Base-by-base conservation (phyloP, 2,797 vertebrate genomes). In the Eulemur albifrons region DNA sequence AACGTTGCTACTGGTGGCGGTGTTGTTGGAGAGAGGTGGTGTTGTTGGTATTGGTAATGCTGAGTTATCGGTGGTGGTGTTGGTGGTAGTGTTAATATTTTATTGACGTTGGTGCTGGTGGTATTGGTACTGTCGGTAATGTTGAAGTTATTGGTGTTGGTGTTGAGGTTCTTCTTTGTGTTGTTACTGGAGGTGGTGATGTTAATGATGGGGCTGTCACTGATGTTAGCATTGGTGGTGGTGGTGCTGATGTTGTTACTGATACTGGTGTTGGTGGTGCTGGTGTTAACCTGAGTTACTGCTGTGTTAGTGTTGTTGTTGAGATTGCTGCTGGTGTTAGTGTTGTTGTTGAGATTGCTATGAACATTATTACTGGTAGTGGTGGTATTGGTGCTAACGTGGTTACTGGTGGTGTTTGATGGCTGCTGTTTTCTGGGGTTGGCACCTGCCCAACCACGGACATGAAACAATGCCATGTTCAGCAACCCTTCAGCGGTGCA, bases 371-470 rank as follows among this genome's bases (percentile, higher is more conserved):
- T 23, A 12, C 40, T 7, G 79, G 69, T 4, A 3, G 7, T 13
- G 13, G 2, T 30, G 40, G 0, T 69, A 20, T 5, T 63, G 57
- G 17, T 38, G 0, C 3, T 59, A 21, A 9, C 4, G 0, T 21
- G 30, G 1, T 4, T 20, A 6, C 1, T 30, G 35, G n/a, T 6
- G 15, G 7, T n/a, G 18, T 0, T 32, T 59, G 14, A 21, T 0
- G 15, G 38, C 2, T 12, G 21, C 27, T 59, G 52, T 30, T 21
- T 23, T 38, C 27, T 10, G 75, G 63, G 50, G 20, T 73, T 12
- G 23, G 85, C 2, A 1, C 48, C 57, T 0, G 0, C 50, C 32
- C 40, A 23, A 8, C 35, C 4, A 38, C 2, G 30, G 57, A 59
- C 23, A 27, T 32, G 38, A 70, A 21, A 14, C 13, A 11, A 14